phyloP scores from a whole-genome alignment of 2,888 invertebrate species.

The Leptarthrus brevirostris region DNA sequence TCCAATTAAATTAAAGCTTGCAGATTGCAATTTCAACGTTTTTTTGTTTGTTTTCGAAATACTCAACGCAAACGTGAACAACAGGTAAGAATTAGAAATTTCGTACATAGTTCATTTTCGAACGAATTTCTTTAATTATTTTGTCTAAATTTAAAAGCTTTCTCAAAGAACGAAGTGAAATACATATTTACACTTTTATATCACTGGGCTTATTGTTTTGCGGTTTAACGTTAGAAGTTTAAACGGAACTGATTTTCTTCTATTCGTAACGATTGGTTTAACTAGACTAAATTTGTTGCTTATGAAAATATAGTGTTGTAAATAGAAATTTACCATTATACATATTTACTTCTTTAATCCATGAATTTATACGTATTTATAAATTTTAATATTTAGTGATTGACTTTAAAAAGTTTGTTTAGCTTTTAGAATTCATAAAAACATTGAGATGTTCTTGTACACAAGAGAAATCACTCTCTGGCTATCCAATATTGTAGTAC shows the following conservation, averaged over 20 bases:
- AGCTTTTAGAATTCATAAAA: slow-evolving; percentile 13
- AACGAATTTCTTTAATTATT: too few relatives aligned
- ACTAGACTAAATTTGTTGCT: slow-evolving; percentile 26
- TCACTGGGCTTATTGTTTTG: slow-evolving; percentile 45
- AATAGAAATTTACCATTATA: slow-evolving; percentile 39
- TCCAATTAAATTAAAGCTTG: slow-evolving; percentile 39
- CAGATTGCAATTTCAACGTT: slow-evolving; percentile 1
- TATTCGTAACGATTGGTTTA: slow-evolving; percentile 12
- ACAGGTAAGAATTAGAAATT: too few relatives aligned
- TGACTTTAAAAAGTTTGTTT: slow-evolving; percentile 20
- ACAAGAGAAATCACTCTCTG: too few relatives aligned
- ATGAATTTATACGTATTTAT: slow-evolving; percentile 30
- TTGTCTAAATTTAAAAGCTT: too few relatives aligned
- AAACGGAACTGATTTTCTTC: slow-evolving; percentile 4
- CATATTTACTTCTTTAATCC: not conserved
- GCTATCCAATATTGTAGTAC: too few relatives aligned
- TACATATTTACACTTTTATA: slow-evolving; percentile 19
- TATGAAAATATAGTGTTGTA: slow-evolving; percentile 43
- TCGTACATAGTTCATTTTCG: too few relatives aligned
- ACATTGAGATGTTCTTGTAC: too few relatives aligned
- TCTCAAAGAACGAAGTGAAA: too few relatives aligned
- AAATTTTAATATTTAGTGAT: slow-evolving; percentile 20
- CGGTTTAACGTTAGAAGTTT: slow-evolving; percentile 3
- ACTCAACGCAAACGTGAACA: not conserved
- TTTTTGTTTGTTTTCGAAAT: not conserved